Evolutionary conservation across 1,140 invertebrate species (phyloP), one percentile per base, ranked within the genome.

Genomic region (Drosophila ananassae): DNA sequence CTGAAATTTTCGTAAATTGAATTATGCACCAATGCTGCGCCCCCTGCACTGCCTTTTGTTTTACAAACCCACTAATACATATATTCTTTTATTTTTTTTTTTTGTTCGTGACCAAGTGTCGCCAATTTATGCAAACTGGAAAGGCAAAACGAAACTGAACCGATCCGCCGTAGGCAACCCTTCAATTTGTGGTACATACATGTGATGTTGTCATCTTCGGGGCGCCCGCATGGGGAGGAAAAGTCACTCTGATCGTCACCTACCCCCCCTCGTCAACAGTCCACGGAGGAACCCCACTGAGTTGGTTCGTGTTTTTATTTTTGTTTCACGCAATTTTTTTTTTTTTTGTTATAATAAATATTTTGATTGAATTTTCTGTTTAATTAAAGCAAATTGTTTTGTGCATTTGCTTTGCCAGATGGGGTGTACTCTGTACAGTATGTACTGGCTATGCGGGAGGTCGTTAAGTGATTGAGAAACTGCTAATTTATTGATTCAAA

Each of bases 281-380:
- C n/a, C 28, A 9, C 8, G 17, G 8, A 2, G 51, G 32, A 53
- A 50, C 73, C 60, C 61, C 62, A 28, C 52, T 5, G 46, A 32
- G 41, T 58, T 53, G 39, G 41, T 55, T 52, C 41, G 39, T 73
- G 39, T 51, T 37, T 37, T 50, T 51, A 52, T 54, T 41, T 57
- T 58, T 48, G 46, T 30, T 12, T 48, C 21, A 22, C 44, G 44
- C 44, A 58, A 58, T 53, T 52, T 66, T 57, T 58, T 61, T 84
- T 55, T 79, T 87, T 74, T 17, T 17, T 17, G 17, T 17, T 83
- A 84, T 77, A 54, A 83, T 89, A 87, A 87, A 87, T 87, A 87
- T 87, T 87, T 87, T 87, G 83, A 87, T 87, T 87, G 83, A 87
- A 87, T 87, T 87, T 87, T 79, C 83, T 89, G 83, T 79, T 87